These are phyloP conservation scores for Trisateles emortualis DNA, from an alignment of 2,888 invertebrate genomes.

Conservation along the genomic window DNA sequence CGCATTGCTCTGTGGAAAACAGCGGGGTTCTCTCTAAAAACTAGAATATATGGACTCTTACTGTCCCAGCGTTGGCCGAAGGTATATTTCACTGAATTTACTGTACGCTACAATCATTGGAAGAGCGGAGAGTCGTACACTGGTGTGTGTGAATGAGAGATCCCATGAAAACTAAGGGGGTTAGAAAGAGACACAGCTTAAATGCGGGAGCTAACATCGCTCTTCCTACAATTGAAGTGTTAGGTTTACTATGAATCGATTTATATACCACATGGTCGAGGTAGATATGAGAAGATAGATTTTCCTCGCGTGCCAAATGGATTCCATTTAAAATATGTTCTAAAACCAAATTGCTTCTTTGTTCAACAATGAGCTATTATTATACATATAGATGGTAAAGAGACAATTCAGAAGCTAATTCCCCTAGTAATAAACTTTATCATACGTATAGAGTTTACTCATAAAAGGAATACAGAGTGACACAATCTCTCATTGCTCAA, in stretches of 20 bases:
- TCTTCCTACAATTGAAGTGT: conserved; percentile 11
- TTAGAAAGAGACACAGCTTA: conserved; percentile 12
- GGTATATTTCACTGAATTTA: conserved; percentile 51
- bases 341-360: neutral
- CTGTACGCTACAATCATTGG: conserved; percentile 18
- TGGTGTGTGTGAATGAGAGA: neutral
- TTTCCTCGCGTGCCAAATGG: conserved; percentile 2
- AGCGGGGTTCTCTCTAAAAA: conserved; percentile 46
- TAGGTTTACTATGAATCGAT: conserved; percentile 41
- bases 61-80: conserved; percentile 43
- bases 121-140: neutral
- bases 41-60: conserved; percentile 47
- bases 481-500: conserved; percentile 18
- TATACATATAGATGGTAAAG: neutral
- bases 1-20: conserved; percentile 37
- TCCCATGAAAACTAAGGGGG: neutral
- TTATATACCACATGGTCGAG: conserved; percentile 15
- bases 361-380: neutral
- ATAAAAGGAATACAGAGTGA: conserved; percentile 11
- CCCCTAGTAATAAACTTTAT: conserved; percentile 13
- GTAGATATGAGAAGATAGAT: conserved; percentile 27
- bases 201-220: conserved; percentile 1
- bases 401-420: conserved; percentile 7
- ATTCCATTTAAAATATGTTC: neutral
- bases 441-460: conserved; percentile 7